Base-by-base conservation (phyloP, 2,797 vertebrate species). In the Halcyon leucocephala region DNA sequence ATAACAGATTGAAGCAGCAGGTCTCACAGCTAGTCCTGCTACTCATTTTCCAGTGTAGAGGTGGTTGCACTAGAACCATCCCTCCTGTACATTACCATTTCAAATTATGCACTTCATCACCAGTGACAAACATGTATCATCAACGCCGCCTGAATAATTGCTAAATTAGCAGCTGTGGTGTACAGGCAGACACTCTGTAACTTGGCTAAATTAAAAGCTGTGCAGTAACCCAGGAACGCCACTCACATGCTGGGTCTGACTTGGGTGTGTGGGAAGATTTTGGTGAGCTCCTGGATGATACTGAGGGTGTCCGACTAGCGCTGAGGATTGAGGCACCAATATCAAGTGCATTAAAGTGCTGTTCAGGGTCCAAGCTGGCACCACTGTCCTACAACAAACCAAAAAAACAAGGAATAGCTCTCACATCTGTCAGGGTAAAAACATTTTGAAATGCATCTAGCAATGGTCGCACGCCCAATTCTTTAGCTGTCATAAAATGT, bases 201-300 rank as follows among this genome's bases (percentile, higher is more conserved):
- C 18, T 41, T 61, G 60, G 13, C 39, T 72, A 37, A 85, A 69
- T 37, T 24, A 60, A 39, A 87, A 92, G 33, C 28, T 89, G 31
- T 33, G 33, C 33, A 78, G 22, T 49, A 83, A 79, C 17, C 15
- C 48, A 67, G 52, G 26, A 92, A 78, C 62, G 71, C 29, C 55
- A 98, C 98, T 98, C 95, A 98, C 98, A 97, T 82, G 97, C 67
- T 71, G 96, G 95, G 29, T 98, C 98, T 1, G 98, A 97, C 78
- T 97, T 90, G 80, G 98, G 97, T 8, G 98, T 97, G 87, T 96
- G 97, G 6, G 98, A 97, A 91, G 98, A 98, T 96, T 98, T 98
- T 82, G 97, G 98, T 4, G 98, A 98, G 78, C 97, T 98, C 80
- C 97, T 97, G 60, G 98, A 98, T 62, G 98, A 98, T 3, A 90